phyloP scores from a whole-genome alignment of 2,888 invertebrate genomes.

The Pollenia angustigena region DNA sequence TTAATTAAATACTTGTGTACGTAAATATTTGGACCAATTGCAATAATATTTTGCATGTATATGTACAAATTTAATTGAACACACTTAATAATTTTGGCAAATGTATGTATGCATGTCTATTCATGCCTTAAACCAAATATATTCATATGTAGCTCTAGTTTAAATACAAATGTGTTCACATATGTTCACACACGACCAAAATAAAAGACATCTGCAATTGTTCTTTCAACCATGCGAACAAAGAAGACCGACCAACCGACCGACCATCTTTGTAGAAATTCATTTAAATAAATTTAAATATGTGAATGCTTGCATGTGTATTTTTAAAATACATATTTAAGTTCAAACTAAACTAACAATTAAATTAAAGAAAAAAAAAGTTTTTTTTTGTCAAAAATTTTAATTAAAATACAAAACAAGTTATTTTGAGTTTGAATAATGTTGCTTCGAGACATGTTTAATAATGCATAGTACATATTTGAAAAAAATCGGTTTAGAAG shows the following conservation, averaged over 20 bases:
- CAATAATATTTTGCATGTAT: not conserved
- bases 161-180: not conserved
- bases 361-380: constrained; percentile 43
- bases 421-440: constrained; percentile 9
- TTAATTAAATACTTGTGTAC: constrained; percentile 54
- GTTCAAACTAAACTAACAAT: constrained; percentile 21
- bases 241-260: too few species aligned
- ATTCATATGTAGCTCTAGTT: not conserved
- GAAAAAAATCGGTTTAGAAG: not conserved
- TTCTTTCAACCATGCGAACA: constrained; percentile 24
- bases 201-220: constrained; percentile 15
- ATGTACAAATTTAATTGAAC: constrained; percentile 32
- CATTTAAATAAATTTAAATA: constrained; percentile 3
- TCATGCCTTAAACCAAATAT: not conserved
- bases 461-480: constrained; percentile 24
- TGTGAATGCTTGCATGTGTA: not conserved
- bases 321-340: constrained; percentile 9
- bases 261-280: constrained; percentile 5
- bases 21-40: not conserved
- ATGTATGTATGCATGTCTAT: not conserved
- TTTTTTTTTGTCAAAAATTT: constrained; percentile 23
- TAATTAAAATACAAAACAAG: constrained; percentile 38
- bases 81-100: constrained; percentile 7
- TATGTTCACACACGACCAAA: not conserved
- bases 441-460: constrained; percentile 17